Evolutionary conservation across 2,797 vertebrate species (phyloP).

Genomic region (Cebuella pygmaea): DNA sequence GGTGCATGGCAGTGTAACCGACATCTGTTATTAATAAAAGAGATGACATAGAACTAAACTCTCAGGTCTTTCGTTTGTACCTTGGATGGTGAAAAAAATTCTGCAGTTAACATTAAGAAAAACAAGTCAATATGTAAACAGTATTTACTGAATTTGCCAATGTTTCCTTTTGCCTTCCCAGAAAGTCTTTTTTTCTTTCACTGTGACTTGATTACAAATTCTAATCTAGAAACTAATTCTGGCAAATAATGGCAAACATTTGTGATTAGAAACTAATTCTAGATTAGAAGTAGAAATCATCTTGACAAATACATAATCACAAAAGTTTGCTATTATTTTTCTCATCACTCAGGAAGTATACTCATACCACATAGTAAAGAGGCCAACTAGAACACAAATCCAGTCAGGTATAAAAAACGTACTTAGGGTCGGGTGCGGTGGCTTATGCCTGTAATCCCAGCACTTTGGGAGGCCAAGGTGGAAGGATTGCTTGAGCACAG

Average conservation of each 20-base stretch:
- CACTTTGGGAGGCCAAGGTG: neutral
- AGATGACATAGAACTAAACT: neutral
- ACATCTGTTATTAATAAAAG: neutral
- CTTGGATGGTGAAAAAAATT: neutral
- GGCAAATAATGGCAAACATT: too few species aligned
- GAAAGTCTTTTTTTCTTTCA: neutral
- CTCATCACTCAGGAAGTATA: slow-evolving; percentile 52
- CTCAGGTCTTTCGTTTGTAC: neutral
- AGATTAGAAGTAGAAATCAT: neutral
- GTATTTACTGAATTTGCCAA: neutral
- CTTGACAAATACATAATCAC: neutral
- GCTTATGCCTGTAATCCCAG: neutral
- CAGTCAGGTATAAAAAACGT: neutral
- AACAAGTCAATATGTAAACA: neutral
- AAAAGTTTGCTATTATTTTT: neutral
- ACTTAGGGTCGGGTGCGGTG: accelerated
- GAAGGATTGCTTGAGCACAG: neutral
- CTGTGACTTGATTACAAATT: neutral
- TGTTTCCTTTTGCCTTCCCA: neutral
- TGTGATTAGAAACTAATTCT: neutral
- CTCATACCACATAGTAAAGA: neutral
- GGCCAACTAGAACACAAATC: slow-evolving; percentile 63
- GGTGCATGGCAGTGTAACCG: neutral
- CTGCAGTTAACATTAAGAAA: slow-evolving; percentile 7
- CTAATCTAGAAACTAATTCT: neutral